A percentile compares a stretch with the other conserved stretches of the same genome.
These are phyloP conservation scores for Hiodon tergisus DNA, from an alignment of 2,113 vertebrate genomes.

Conservation along the genomic window DNA sequence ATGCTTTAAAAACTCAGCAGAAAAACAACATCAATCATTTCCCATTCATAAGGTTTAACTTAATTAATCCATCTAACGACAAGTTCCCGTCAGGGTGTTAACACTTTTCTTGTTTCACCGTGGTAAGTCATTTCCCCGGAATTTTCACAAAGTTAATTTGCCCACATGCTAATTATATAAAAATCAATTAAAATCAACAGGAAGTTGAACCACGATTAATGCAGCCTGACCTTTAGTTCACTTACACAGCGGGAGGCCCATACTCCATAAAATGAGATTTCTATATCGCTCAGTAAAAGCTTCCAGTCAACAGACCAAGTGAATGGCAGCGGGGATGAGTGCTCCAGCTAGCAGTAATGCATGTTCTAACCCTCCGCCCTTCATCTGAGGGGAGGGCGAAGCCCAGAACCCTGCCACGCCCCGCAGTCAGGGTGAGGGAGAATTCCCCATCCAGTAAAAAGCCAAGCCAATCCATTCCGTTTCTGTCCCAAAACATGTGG, in stretches of 20 bases:
- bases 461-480: too few relatives aligned
- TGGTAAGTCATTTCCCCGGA: conserved; percentile 26
- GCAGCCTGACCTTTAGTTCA: conserved; percentile 37
- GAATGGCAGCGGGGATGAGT: conserved; percentile 31
- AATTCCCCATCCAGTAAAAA: too few relatives aligned
- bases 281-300: conserved; percentile 34
- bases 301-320: conserved; percentile 35
- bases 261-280: conserved; percentile 35
- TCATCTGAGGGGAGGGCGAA: conserved; percentile 1
- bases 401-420: not conserved
- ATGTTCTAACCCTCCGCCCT: conserved; percentile 14
- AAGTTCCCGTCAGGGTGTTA: conserved; percentile 4
- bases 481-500: too few relatives aligned
- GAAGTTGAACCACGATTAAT: conserved; percentile 43
- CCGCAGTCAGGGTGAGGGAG: not conserved
- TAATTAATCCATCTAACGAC: conserved; percentile 20
- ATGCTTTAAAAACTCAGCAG: not conserved
- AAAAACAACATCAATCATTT: conserved; percentile 1
- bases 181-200: conserved; percentile 42
- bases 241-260: conserved; percentile 41
- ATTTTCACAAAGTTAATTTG: conserved; percentile 39
- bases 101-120: conserved; percentile 8
- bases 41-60: conserved; percentile 20
- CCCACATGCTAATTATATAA: conserved; percentile 37
- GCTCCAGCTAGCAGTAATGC: not conserved